phyloP scores from a whole-genome alignment of 2,113 vertebrate genomes.

The Helogale parvula region DNA sequence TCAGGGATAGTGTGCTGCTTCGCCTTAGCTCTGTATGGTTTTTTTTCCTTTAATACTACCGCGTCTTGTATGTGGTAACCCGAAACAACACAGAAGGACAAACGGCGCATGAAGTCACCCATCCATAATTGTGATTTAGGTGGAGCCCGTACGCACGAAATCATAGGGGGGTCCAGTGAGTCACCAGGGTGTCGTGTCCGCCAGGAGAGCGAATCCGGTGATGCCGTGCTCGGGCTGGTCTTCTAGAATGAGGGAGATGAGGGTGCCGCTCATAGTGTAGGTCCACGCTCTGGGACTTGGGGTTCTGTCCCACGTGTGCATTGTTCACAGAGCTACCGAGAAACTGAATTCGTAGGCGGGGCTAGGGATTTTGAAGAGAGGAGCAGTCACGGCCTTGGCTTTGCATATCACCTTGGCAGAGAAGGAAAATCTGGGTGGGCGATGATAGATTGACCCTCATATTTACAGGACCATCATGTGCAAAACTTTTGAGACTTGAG shows the following conservation, averaged over 20 bases:
- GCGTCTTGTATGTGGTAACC: not conserved
- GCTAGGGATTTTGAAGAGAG: not conserved
- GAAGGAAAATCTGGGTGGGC: not conserved
- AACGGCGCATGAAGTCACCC: not conserved
- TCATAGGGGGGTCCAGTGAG: no score
- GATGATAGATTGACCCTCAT: not conserved
- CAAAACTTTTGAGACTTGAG: not conserved
- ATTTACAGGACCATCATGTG: not conserved
- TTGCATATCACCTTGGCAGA: not conserved
- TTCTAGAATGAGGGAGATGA: not conserved
- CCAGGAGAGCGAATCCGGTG: not conserved
- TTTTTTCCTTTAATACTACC: not conserved
- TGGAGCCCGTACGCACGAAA: fast-evolving
- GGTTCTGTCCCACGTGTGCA: not conserved
- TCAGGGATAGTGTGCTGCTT: not conserved
- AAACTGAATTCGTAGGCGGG: not conserved
- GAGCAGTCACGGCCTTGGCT: not conserved
- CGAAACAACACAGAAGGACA: not conserved
- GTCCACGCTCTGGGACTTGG: no score
- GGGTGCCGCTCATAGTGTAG: not conserved
- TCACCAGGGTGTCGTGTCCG: not conserved
- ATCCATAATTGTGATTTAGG: not conserved
- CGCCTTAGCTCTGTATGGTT: not conserved
- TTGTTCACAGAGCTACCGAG: fast-evolving
- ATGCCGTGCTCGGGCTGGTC: no score